A percentile compares a stretch with the other conserved stretches of the same genome.
These are phyloP conservation scores for rabbit (Oryctolagus cuniculus) DNA, from an alignment of 2,113 vertebrate species.

Conservation along the genomic window DNA sequence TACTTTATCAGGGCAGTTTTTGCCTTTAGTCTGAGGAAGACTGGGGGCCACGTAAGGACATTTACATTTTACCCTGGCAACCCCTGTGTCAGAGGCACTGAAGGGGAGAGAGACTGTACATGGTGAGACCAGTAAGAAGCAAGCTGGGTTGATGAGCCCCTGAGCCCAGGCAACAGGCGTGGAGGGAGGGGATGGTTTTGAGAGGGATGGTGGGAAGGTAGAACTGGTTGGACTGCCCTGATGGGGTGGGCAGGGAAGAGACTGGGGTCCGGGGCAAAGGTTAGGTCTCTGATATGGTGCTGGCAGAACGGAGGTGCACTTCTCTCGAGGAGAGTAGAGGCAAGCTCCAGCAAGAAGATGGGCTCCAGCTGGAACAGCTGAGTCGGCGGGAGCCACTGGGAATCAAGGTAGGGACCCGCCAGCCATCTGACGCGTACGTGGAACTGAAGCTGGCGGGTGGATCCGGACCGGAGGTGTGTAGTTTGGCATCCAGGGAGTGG, in stretches of 20 bases:
- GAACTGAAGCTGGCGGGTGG: background rate
- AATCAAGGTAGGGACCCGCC: background rate
- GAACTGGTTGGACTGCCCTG: background rate
- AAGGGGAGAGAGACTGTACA: background rate
- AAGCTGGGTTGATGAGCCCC: background rate
- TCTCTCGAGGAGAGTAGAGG: background rate
- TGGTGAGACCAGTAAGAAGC: background rate
- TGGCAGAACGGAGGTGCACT: background rate
- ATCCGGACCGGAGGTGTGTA: background rate
- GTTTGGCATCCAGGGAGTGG: background rate
- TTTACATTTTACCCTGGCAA: background rate
- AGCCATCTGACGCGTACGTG: background rate
- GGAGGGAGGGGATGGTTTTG: background rate
- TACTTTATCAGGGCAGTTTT: conserved; percentile 4
- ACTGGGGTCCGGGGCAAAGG: background rate
- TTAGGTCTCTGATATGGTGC: background rate
- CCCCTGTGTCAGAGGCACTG: background rate
- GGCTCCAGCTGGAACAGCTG: background rate
- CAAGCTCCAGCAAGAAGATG: background rate
- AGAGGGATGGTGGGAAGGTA: background rate
- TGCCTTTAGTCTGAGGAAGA: background rate
- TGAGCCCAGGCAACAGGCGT: background rate
- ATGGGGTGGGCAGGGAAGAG: background rate
- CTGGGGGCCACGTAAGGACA: background rate
- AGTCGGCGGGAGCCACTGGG: background rate